Conservation (phyloP, 2,888 invertebrate species). For the Eucriotettix oculatus region DNA sequence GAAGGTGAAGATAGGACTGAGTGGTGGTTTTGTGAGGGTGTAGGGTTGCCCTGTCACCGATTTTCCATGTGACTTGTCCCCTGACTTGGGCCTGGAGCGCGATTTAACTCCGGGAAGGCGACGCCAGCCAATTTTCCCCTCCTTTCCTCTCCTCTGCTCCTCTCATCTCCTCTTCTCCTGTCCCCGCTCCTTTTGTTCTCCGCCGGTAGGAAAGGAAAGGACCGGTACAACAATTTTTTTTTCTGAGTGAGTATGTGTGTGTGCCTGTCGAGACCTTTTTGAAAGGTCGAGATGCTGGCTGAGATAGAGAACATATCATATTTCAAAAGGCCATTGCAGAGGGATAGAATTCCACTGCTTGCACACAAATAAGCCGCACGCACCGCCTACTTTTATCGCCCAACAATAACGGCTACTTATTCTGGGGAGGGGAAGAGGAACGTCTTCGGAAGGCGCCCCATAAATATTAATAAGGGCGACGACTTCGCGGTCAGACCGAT, state of each 20-base stretch:
- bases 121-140: no score
- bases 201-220: neutral
- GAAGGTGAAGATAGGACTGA: no score
- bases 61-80: slow-evolving; percentile 4
- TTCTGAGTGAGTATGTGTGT: neutral
- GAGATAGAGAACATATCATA: neutral
- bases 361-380: neutral
- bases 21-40: no score
- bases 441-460: no score
- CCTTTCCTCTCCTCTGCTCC: neutral
- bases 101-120: slow-evolving; percentile 1
- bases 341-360: neutral
- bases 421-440: no score
- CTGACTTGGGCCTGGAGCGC: neutral
- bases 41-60: neutral
- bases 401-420: no score
- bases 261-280: neutral
- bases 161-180: neutral
- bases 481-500: no score
- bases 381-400: neutral
- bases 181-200: slow-evolving; percentile 3
- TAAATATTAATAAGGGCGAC: no score
- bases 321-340: neutral
- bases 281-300: neutral
- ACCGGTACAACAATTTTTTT: neutral